Conservation (phyloP, 2,797 vertebrate species). For the Pseudochromis fuscus region DNA sequence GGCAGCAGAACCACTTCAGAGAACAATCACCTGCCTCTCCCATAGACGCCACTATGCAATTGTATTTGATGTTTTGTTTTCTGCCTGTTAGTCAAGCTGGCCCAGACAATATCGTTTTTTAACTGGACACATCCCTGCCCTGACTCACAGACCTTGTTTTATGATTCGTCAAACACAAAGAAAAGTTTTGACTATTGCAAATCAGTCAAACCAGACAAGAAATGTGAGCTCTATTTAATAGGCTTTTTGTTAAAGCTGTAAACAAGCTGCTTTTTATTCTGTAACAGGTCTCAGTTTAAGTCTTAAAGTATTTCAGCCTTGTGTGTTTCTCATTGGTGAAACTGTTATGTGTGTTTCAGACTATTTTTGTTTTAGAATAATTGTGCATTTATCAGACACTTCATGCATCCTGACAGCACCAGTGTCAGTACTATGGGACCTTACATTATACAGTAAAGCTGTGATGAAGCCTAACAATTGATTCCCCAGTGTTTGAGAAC, state of each 20-base stretch:
- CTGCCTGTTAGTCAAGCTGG: constrained; percentile 65
- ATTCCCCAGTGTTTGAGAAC: constrained; percentile 30
- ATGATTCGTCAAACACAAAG: constrained; percentile 11
- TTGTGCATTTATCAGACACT: neutral
- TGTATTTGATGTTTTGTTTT: constrained; percentile 58
- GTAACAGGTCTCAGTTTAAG: constrained; percentile 13
- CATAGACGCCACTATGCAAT: constrained; percentile 25
- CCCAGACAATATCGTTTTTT: constrained; percentile 35
- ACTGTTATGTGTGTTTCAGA: neutral
- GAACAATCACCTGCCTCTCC: constrained; percentile 59
- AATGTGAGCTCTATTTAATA: constrained; percentile 15
- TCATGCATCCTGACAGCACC: neutral
- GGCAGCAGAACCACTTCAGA: constrained; percentile 60
- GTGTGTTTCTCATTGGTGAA: neutral
- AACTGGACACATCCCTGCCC: constrained; percentile 33
- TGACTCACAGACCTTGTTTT: constrained; percentile 21
- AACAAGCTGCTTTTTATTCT: constrained; percentile 40
- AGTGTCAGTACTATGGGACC: constrained; percentile 1
- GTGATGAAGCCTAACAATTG: constrained; percentile 16
- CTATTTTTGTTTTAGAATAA: neutral
- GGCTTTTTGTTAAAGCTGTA: constrained; percentile 36
- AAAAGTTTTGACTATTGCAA: constrained; percentile 32
- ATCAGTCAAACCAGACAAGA: constrained; percentile 32
- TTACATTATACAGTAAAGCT: neutral
- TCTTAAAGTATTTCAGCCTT: constrained; percentile 22